A percentile compares a stretch with the other conserved stretches of the same genome.
Evolutionary conservation across 30 jellyfish, hydroid and myxozoan species (phyloP).

Genomic region (Hydractinia echinata): DNA sequence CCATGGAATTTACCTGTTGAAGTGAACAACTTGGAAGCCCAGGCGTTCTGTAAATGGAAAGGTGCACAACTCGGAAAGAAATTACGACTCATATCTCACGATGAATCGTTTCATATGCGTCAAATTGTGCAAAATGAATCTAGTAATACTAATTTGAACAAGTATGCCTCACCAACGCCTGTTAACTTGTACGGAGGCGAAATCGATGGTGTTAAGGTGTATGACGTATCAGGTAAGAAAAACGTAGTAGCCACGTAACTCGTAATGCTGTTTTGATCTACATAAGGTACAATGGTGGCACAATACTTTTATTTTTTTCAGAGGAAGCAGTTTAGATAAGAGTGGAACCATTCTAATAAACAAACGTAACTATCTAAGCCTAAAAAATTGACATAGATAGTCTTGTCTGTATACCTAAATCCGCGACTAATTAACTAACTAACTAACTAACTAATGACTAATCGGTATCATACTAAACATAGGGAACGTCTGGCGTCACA

Average conservation of each 20-base stretch:
- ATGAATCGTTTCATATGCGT: slow-evolving; percentile 36
- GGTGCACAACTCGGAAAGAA: slow-evolving; percentile 12
- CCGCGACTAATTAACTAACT: too few species aligned
- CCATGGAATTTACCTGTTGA: slow-evolving; percentile 48
- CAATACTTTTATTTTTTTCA: too few species aligned
- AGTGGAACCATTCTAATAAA: too few species aligned
- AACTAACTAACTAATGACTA: too few species aligned
- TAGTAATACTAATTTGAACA: slow-evolving; percentile 16
- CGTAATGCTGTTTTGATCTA: too few species aligned
- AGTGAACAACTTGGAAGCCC: slow-evolving; percentile 32
- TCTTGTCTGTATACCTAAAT: too few species aligned
- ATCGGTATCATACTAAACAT: too few species aligned
- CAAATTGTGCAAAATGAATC: slow-evolving; percentile 20
- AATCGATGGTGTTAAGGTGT: slow-evolving; percentile 20
- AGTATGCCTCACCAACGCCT: slow-evolving; percentile 36
- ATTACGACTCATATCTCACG: slow-evolving; percentile 35
- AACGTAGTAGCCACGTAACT: background rate
- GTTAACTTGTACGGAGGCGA: slow-evolving; percentile 24
- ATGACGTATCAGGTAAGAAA: slow-evolving; percentile 21
- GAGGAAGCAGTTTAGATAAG: too few species aligned
- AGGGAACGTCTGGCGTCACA: slow-evolving; percentile 35
- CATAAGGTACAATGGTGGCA: too few species aligned
- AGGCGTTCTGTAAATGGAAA: slow-evolving; percentile 40
- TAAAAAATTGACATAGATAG: too few species aligned
- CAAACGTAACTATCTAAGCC: too few species aligned